A percentile compares a stretch with the other conserved stretches of the same genome.
phyloP scores from a whole-genome alignment of 1,140 invertebrate genomes.

The Apis mellifera region DNA sequence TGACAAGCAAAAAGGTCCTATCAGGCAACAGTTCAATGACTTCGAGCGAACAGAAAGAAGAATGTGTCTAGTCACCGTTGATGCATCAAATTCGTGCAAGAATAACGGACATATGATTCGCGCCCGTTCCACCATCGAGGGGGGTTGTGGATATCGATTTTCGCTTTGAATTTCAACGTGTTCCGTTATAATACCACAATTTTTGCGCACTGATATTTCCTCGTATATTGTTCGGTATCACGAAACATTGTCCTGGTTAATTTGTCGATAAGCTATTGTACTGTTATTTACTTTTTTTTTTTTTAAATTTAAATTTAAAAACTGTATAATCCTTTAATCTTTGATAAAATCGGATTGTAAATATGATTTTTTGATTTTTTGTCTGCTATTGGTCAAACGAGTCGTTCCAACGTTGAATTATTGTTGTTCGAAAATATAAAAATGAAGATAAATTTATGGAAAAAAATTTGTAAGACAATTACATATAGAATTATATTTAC shows the following conservation, averaged over 20 bases:
- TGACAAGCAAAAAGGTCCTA: conserved; percentile 32
- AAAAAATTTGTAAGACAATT: no score
- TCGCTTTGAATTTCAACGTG: conserved; percentile 8
- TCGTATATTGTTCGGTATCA: neutral
- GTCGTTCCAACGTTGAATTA: neutral
- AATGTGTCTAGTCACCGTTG: conserved; percentile 47
- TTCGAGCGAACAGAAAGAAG: conserved; percentile 19
- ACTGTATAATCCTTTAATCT: neutral
- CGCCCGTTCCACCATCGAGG: neutral
- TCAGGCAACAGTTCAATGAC: conserved; percentile 45
- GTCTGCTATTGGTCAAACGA: neutral
- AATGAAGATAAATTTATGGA: no score
- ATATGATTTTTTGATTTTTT: neutral
- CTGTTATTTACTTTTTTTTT: neutral
- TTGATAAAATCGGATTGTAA: neutral
- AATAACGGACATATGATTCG: conserved; percentile 23
- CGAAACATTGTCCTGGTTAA: neutral
- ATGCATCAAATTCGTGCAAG: conserved; percentile 36
- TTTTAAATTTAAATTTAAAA: neutral
- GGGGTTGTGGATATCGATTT: conserved; percentile 1
- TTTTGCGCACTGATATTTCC: neutral
- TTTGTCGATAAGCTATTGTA: neutral
- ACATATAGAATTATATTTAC: no score
- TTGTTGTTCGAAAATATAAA: neutral
- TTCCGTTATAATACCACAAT: neutral